Conservation (phyloP, 2,113 vertebrate genomes). For the Bubo blakistoni region DNA sequence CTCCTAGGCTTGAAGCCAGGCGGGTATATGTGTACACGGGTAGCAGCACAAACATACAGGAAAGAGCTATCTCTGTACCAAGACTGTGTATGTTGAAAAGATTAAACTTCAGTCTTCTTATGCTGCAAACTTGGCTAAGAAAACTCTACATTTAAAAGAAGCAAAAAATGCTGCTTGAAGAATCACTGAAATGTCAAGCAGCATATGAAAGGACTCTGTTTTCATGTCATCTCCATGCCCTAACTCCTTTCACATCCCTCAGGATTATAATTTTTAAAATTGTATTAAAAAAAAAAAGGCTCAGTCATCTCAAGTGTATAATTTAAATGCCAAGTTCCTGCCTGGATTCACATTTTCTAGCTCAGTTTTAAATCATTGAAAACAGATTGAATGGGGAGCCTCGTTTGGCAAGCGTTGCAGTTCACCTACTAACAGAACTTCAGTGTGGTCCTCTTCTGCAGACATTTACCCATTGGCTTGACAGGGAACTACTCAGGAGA, state of each 20-base stretch:
- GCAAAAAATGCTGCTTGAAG: not conserved
- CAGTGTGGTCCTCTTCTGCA: not conserved
- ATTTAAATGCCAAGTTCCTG: not conserved
- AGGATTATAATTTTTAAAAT: not conserved
- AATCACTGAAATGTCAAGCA: constrained; percentile 13
- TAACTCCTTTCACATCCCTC: not conserved
- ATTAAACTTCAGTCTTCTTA: not conserved
- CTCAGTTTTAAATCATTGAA: not conserved
- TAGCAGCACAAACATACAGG: not conserved
- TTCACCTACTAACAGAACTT: not conserved
- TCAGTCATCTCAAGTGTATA: not conserved
- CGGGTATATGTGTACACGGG: not conserved
- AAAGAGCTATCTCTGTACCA: not conserved
- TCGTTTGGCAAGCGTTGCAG: not conserved
- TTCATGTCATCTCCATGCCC: not conserved
- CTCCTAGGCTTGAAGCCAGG: not conserved
- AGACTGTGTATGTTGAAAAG: not conserved
- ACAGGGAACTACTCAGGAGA: not conserved
- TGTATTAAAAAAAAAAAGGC: not conserved
- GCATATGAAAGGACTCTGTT: not conserved
- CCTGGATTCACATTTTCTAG: not conserved
- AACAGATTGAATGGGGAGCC: not conserved
- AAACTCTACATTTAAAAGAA: not conserved
- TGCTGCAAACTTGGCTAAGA: not conserved
- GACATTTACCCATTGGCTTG: not conserved